Conservation (phyloP, 1,140 invertebrate genomes). For the Drosophila teissieri region DNA sequence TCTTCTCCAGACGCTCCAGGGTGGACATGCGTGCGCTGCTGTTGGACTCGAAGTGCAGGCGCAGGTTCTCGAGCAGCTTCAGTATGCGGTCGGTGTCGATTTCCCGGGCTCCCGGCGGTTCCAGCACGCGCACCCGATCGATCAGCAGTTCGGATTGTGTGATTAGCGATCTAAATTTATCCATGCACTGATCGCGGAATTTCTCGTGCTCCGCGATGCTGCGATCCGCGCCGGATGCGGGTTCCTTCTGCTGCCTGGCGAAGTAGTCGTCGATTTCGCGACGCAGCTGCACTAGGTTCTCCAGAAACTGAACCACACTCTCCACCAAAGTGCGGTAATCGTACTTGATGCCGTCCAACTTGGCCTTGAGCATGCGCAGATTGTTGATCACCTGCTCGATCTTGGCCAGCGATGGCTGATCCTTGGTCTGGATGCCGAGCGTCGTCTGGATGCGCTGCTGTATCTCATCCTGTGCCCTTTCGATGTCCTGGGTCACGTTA, state of each 20-base stretch:
- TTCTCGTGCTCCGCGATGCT: conserved; percentile 79
- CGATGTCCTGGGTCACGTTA: conserved; percentile 89
- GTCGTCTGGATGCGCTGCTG: conserved; percentile 88
- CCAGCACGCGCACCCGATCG: conserved; percentile 86
- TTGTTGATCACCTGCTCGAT: conserved; percentile 86
- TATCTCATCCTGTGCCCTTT: conserved; percentile 89
- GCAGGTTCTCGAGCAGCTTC: conserved; percentile 86
- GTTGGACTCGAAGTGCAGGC: conserved; percentile 83
- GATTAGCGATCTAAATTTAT: conserved; percentile 84
- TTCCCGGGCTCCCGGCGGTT: conserved; percentile 88
- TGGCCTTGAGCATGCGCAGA: conserved; percentile 81
- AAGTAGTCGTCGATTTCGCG: conserved; percentile 77
- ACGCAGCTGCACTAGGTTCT: conserved; percentile 72
- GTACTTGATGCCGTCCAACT: conserved; percentile 88
- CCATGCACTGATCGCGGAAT: conserved; percentile 83
- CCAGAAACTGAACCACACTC: conserved; percentile 86
- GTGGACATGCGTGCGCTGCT: conserved; percentile 87
- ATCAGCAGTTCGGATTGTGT: conserved; percentile 83
- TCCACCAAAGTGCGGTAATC: conserved; percentile 91
- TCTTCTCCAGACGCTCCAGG: conserved; percentile 87
- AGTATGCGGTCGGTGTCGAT: conserved; percentile 90
- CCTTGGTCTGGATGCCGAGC: conserved; percentile 85
- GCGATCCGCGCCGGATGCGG: conserved; percentile 59
- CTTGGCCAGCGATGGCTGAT: conserved; percentile 88
- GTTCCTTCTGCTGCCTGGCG: conserved; percentile 12